Evolutionary conservation across 1,140 invertebrate genomes (phyloP), one percentile per base, ranked within the genome.

Genomic region (Diachasmimorpha longicaudata): DNA sequence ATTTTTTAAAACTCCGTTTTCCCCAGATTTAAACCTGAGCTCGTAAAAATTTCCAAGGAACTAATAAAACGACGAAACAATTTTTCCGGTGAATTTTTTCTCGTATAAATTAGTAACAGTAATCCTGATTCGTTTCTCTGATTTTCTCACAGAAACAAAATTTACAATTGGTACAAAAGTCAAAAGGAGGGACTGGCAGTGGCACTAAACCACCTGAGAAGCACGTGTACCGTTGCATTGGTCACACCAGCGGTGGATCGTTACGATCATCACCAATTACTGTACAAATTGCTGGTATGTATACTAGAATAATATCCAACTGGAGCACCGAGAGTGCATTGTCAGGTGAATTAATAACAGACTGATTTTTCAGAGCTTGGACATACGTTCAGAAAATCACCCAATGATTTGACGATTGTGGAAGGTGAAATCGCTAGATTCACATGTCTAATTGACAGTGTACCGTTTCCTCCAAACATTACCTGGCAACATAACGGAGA

Each of bases 371-470:
- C 76, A 91, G 90, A 87, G 79, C 80, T 91, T 74, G 82, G 87
- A 69, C 85, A 89, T 76, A 82, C 82, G 69, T 91, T 91, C 81
- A 85, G 86, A 77, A 80, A 88, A 78, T 85, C 86, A 58, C 90
- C 90, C 72, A 81, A 85, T 77, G 84, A 90, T 77, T 78, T 85
- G 77, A 88, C 83, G 46, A 84, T 88, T 74, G 83, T 85, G 78
- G 90, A 88, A 82, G 90, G 89, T 23, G 89, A 90, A 81, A 80
- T 90, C 55, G 86, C 87, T 69, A 85, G 90, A 82, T 87, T 91
- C 36, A 84, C 85, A 81, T 91, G 91, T 85, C 87, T 88, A 79
- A 91, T 91, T 79, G 86, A 90, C 77, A 91, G 90, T 81, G 81
- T 90, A 84, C 91, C 91, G 81, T 88, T 82, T 72, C 84, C 85